Conservation (phyloP, 2,888 invertebrate genomes). For the Blastobasis lacticolella region DNA sequence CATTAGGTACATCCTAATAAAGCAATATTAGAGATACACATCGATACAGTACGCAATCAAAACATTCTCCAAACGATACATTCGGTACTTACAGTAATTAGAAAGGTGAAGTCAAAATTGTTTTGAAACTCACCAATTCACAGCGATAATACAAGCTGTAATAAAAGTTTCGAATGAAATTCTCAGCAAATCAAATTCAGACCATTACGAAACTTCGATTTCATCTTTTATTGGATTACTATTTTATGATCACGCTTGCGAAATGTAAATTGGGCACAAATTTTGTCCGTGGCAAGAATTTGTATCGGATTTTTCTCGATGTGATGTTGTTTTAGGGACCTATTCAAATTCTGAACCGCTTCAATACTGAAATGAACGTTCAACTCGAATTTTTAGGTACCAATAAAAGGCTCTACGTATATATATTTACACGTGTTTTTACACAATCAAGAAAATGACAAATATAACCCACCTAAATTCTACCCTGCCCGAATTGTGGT, state of each 20-base stretch:
- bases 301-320: background rate
- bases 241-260: slow-evolving; percentile 48
- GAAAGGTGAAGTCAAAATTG: background rate
- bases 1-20: too few species aligned
- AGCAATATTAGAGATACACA: too few species aligned
- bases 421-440: too few species aligned
- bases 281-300: slow-evolving; percentile 3
- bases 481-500: too few species aligned
- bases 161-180: slow-evolving; percentile 42
- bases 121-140: slow-evolving; percentile 5
- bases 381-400: too few species aligned
- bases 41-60: too few species aligned
- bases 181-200: slow-evolving; percentile 44
- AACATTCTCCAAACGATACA: too few species aligned
- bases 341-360: too few species aligned
- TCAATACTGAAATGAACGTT: too few species aligned
- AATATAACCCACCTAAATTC: too few species aligned
- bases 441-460: too few species aligned
- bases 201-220: slow-evolving; percentile 55
- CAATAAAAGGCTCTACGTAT: too few species aligned
- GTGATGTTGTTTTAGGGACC: background rate
- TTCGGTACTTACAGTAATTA: slow-evolving; percentile 18
- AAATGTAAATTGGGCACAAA: slow-evolving; percentile 25
- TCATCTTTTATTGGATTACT: slow-evolving; percentile 45
- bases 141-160: slow-evolving; percentile 8